Evolutionary conservation across 1,140 invertebrate genomes (phyloP).

Genomic region (Vanessa atalanta): DNA sequence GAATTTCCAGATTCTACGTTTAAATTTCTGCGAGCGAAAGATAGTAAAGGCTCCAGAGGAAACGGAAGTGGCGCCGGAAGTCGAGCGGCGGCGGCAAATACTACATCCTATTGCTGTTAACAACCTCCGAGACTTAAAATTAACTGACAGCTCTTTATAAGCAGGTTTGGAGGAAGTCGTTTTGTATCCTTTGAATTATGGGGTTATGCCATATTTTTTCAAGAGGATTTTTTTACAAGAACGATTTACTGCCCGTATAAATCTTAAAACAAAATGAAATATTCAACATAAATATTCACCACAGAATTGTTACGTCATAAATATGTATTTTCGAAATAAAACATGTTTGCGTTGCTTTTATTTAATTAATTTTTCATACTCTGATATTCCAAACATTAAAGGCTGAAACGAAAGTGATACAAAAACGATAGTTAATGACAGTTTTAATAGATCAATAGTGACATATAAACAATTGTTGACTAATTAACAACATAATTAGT

Average conservation of each 20-base stretch:
- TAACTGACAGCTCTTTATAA: conserved; percentile 31
- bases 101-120: conserved; percentile 45
- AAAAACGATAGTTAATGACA: background rate
- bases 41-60: conserved; percentile 35
- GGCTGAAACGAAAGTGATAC: background rate
- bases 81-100: conserved; percentile 45
- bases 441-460: background rate
- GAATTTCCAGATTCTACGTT: conserved; percentile 27
- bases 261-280: background rate
- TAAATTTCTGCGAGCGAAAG: conserved; percentile 31
- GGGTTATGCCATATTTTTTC: background rate
- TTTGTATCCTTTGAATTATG: conserved; percentile 9
- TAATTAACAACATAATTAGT: background rate
- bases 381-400: background rate
- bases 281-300: background rate
- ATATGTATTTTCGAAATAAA: too few species aligned
- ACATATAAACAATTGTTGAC: background rate
- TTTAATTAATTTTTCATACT: background rate
- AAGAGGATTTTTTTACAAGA: too few species aligned
- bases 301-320: background rate
- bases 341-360: background rate
- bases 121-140: conserved; percentile 39
- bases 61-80: conserved; percentile 45
- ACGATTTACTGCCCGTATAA: background rate
- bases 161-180: background rate